A percentile compares a stretch with the other conserved stretches of the same genome.
These are phyloP conservation scores for Carlito syrichta DNA, from an alignment of 2,113 vertebrate genomes.

Conservation along the genomic window DNA sequence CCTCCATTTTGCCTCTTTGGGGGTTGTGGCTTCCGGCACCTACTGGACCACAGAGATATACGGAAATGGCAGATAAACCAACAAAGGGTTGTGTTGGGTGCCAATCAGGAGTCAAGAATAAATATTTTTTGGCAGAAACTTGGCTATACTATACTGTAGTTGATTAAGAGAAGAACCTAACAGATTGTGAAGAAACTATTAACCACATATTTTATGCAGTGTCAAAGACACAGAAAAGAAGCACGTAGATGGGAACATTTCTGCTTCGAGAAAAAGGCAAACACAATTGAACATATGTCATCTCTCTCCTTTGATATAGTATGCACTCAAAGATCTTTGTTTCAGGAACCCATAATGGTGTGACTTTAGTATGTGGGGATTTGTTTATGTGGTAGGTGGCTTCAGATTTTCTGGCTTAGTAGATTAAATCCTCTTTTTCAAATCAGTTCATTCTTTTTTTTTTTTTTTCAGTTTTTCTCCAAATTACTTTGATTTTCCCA, in stretches of 20 bases:
- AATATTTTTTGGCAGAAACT: slow-evolving; percentile 11
- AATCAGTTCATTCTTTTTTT: not conserved
- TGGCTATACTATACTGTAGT: not conserved
- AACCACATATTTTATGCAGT: slow-evolving; percentile 63
- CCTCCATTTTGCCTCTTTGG: no score
- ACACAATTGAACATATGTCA: slow-evolving; percentile 10
- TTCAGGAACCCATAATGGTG: not conserved
- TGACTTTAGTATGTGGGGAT: not conserved
- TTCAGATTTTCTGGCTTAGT: not conserved
- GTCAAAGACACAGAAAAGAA: slow-evolving; percentile 44
- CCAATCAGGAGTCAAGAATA: slow-evolving; percentile 14
- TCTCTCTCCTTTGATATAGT: slow-evolving; percentile 14
- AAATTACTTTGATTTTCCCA: not conserved
- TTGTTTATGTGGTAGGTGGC: not conserved
- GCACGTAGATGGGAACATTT: not conserved
- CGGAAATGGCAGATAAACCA: not conserved
- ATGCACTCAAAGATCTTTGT: not conserved
- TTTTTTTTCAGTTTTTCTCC: not conserved
- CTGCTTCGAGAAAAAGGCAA: slow-evolving; percentile 57
- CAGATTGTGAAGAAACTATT: slow-evolving; percentile 54
- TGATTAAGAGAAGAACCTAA: slow-evolving; percentile 32
- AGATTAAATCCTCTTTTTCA: not conserved
- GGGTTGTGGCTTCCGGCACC: no score
- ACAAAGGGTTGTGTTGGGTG: not conserved
- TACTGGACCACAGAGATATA: not conserved